Conservation (phyloP, 2,113 vertebrate species). For the Podarcis raffonei region DNA sequence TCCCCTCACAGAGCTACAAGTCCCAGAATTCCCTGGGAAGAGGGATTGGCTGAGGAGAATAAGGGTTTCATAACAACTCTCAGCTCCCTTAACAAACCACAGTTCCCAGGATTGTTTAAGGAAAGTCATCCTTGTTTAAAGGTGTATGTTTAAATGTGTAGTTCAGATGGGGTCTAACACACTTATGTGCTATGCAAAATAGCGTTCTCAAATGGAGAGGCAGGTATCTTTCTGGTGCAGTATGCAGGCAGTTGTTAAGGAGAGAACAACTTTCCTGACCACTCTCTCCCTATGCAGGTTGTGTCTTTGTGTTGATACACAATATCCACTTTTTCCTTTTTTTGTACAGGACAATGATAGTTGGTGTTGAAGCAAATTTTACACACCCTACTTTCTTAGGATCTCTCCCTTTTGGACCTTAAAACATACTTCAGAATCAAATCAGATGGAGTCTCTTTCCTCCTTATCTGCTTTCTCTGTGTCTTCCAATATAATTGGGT, state of each 20-base stretch:
- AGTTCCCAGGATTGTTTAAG: too few species aligned
- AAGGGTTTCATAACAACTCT: too few species aligned
- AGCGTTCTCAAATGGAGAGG: background rate
- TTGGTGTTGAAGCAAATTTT: background rate
- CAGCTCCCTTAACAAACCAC: too few species aligned
- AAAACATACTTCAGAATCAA: background rate
- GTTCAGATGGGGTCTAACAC: background rate
- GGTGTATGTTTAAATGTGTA: too few species aligned
- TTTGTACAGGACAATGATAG: background rate
- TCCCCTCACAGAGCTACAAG: too few species aligned
- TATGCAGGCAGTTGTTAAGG: background rate
- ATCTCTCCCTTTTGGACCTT: background rate
- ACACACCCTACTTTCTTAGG: background rate
- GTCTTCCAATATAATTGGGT: background rate
- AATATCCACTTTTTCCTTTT: background rate
- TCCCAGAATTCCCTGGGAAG: too few species aligned
- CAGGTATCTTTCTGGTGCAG: background rate
- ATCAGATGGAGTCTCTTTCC: background rate
- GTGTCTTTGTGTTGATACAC: background rate
- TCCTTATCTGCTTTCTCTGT: background rate
- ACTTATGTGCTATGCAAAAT: background rate
- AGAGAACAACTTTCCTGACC: background rate
- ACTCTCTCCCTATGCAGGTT: background rate
- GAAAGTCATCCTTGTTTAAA: too few species aligned
- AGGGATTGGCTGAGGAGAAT: too few species aligned